Evolutionary conservation across 2,888 invertebrate species (phyloP).

Genomic region (Brenthis ino): DNA sequence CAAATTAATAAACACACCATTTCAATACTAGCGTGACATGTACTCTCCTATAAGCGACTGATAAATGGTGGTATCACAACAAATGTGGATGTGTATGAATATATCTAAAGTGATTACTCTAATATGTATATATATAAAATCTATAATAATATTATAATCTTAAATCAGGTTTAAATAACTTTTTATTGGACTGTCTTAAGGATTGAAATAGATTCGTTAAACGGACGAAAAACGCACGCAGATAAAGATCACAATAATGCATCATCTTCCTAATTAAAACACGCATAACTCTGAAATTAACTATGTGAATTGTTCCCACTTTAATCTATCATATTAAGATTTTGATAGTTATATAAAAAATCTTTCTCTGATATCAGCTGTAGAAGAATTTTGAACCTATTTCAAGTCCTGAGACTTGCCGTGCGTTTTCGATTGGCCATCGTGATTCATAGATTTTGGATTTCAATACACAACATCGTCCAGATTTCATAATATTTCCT

Average conservation of each 20-base stretch:
- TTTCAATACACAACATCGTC: not conserved
- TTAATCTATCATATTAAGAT: constrained; percentile 66
- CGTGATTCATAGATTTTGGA: too few relatives aligned
- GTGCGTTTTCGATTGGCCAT: not conserved
- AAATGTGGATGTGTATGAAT: constrained; percentile 54
- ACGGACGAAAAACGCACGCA: constrained; percentile 8
- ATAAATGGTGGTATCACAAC: constrained; percentile 63
- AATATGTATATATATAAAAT: constrained; percentile 57
- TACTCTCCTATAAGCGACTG: constrained; percentile 42
- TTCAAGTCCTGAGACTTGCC: constrained; percentile 54
- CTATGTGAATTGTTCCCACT: constrained; percentile 69
- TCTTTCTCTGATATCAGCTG: not conserved
- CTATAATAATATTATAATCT: constrained; percentile 15
- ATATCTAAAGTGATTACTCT: constrained; percentile 59
- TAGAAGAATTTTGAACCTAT: constrained; percentile 50
- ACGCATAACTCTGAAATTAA: constrained; percentile 6
- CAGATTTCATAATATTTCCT: not conserved
- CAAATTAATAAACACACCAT: constrained; percentile 21
- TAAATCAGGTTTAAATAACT: constrained; percentile 53
- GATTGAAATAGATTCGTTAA: constrained; percentile 71
- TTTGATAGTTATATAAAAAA: constrained; percentile 36
- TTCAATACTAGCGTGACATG: constrained; percentile 32
- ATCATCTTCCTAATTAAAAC: not conserved
- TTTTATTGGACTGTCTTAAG: constrained; percentile 66
- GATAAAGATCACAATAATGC: constrained; percentile 20